Base-by-base conservation (phyloP, 2,888 invertebrate species). In the Lydus trimaculatus region DNA sequence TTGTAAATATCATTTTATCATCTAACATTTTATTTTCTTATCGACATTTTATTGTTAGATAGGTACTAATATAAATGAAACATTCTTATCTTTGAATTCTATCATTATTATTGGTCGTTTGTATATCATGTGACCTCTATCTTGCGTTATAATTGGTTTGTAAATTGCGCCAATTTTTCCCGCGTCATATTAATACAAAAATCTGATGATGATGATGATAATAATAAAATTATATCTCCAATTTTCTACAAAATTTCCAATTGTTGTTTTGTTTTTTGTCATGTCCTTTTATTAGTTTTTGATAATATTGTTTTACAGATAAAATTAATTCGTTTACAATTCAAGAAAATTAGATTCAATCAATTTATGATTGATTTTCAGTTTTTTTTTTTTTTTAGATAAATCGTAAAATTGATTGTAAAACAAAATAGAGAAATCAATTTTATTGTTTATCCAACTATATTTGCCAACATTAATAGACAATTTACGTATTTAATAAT, bases 281-380 rank as follows among this genome's bases (percentile, higher is more conserved):
- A n/a, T n/a, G n/a, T n/a, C n/a, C n/a, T n/a, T n/a, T n/a, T n/a
- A n/a, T n/a, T n/a, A n/a, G n/a, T n/a, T n/a, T n/a, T n/a, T n/a
- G n/a, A n/a, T 52, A 52, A 23, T 52, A 52, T 25, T 52, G 23
- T 23, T 52, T 52, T 25, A 13, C 23, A 13, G 52, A 25, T 52
- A 52, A 52, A 23, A 52, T 52, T 52, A 52, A 52, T 52, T 52
- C 23, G 52, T 23, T 52, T 52, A 52, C 52, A 52, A 52, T 52
- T 52, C 11, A 52, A 52, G 48, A 43, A 43, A 43, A 43, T 43
- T 43, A 17, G 17, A 52, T 11, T 11, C 11, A 52, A 52, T 52
- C 20, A 23, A 52, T 23, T 52, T 52, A 23, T 52, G 9, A 23
- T 23, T 52, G 9, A 52, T 23, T 52, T 23, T 23, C n/a, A n/a